Evolutionary conservation across 2,888 invertebrate genomes (phyloP).

Genomic region (Agriopis aurantiaria): DNA sequence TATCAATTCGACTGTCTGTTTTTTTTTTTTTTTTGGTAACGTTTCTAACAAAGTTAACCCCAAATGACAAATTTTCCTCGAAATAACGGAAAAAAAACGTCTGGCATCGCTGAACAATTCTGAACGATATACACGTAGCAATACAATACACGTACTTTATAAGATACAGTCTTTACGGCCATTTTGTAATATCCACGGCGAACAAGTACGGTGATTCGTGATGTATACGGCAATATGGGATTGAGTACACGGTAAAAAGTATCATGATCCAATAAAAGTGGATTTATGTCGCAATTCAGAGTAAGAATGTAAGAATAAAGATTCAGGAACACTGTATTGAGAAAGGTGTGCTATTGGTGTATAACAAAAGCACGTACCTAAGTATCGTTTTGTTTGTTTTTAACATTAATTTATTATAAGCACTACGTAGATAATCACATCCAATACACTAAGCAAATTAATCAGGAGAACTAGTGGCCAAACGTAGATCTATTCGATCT

Average conservation of each 20-base stretch:
- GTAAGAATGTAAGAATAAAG: slow-evolving; percentile 6
- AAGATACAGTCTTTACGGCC: slow-evolving; percentile 9
- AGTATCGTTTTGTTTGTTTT: neutral
- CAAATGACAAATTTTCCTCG: no score
- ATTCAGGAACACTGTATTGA: neutral
- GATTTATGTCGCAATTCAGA: slow-evolving; percentile 27
- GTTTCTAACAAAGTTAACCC: no score
- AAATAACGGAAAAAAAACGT: no score
- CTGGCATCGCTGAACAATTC: no score
- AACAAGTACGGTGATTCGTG: slow-evolving; percentile 17
- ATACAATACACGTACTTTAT: neutral
- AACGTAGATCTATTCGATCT: no score
- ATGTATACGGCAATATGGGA: slow-evolving; percentile 24
- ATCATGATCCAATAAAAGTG: slow-evolving; percentile 18
- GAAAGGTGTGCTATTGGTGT: neutral
- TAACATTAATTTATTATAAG: no score
- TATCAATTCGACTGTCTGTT: no score
- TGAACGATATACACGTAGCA: neutral
- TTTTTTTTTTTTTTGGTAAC: no score
- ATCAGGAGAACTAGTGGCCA: no score
- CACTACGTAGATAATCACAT: no score
- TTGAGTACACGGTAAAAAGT: slow-evolving; percentile 27
- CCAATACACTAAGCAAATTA: no score
- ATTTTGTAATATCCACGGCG: slow-evolving; percentile 10
- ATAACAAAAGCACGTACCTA: neutral